Base-by-base conservation (phyloP, 2,888 invertebrate genomes). In the Tethea ocularis region DNA sequence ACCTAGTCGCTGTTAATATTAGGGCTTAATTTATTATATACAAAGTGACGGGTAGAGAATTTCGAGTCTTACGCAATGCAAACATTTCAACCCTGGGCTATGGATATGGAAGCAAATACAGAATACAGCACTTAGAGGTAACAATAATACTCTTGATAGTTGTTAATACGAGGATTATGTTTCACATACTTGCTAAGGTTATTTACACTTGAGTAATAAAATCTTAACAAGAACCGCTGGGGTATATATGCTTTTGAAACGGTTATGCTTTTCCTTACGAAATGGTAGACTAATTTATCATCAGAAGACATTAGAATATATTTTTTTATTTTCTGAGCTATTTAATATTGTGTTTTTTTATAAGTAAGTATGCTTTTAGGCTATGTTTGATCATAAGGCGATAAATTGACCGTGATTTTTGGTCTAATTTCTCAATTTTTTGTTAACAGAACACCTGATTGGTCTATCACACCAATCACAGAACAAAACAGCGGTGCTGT, bases 401-500 rank as follows among this genome's bases (percentile, higher is more conserved):
- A 33, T 33, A 8, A 33, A 8, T 33, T 33, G 33, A 11, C 24
- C 24, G 24, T 33, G 33, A 33, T 10, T 22, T 62, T 72, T 61
- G 78, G 36, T 63, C 72, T 33, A 33, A 33, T 0, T 33, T 13
- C 2, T 13, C 33, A 13, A 13, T 33, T 2, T 2, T 58, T 76
- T 75, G 64, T 74, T 62, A 58, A 66, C 96, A 98, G 98, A 95
- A 86, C 96, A 97, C 87, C 95, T 97, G 77, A 94, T 95, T 73
- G 95, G 95, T 69, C 89, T 97, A 80, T 95, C 96, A 26, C 94
- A 95, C 58, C 96, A 96, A 80, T 97, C 97, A 51, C 96, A 97
- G 89, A 97, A 97, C 94, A 97, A 96, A 86, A 98, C 98, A 26
- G 93, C 96, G 71, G 94, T 94, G 63, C 94, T 97, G 61, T 96